Evolutionary conservation across 1,140 invertebrate species (phyloP).

Genomic region (Atopsyche davidsoni): DNA sequence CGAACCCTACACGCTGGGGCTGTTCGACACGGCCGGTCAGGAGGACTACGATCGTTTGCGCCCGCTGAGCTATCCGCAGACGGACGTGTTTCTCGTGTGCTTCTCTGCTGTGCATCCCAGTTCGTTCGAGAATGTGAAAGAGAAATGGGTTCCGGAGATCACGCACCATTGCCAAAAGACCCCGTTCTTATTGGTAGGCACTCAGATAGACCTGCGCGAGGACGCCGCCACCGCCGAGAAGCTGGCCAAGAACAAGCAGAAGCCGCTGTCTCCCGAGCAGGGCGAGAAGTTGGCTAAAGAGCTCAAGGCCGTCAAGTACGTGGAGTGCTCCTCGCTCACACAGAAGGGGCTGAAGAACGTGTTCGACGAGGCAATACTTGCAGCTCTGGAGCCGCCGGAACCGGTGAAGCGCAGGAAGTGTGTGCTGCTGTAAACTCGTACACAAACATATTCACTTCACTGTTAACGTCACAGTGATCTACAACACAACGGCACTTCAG

Average conservation of each 20-base stretch:
- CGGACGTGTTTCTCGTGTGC: conserved; percentile 98
- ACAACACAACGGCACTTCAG: too few relatives aligned
- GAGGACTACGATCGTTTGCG: conserved; percentile 96
- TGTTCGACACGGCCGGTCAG: conserved; percentile 97
- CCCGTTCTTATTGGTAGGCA: conserved; percentile 97
- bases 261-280: conserved; percentile 93
- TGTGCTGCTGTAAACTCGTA: conserved; percentile 70
- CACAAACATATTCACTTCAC: neutral
- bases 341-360: conserved; percentile 99
- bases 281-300: conserved; percentile 98
- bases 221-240: conserved; percentile 96
- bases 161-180: conserved; percentile 99
- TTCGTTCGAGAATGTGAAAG: conserved; percentile 99
- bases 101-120: conserved; percentile 98
- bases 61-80: conserved; percentile 97
- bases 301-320: conserved; percentile 98
- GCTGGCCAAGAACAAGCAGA: conserved; percentile 98
- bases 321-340: conserved; percentile 97
- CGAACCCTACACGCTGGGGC: conserved; percentile 95
- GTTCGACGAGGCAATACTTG: conserved; percentile 98
- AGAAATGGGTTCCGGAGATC: conserved; percentile 99
- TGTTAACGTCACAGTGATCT: too few relatives aligned
- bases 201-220: conserved; percentile 96
- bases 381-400: conserved; percentile 94
- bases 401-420: conserved; percentile 88